Base-by-base conservation (phyloP, 2,888 invertebrate genomes). In the Drosophila ezoana region DNA sequence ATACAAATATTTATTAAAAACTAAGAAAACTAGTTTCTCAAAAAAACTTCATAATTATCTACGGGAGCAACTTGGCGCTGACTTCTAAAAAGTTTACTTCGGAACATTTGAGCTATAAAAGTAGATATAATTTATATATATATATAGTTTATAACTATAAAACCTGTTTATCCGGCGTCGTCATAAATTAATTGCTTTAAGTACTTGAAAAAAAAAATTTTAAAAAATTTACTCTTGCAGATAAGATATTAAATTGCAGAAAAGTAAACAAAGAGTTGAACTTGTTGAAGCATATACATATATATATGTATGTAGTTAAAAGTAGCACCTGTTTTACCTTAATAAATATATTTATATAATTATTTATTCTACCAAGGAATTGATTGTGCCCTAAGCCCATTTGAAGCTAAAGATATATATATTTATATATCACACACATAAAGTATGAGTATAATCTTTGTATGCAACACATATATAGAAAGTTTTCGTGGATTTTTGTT, bases 181-280 rank as follows among this genome's bases (percentile, higher is more conserved):
- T 0, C 28, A 18, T 53, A 38, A 33, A 23, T 37, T 60, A 44
- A 16, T 40, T 45, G 14, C 20, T 8, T n/a, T 14, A 35, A 54
- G 9, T 37, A 20, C 16, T 11, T 13, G 4, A 47, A 6, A 10
- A 43, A 11, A 48, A 3, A 11, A 33, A 33, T n/a, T 2, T 4
- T 1, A 6, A 8, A 43, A 28, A 43, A 9, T 11, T 1, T 10
- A 3, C 43, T 10, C n/a, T 20, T 6, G 6, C 44, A 37, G 60
- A 53, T 53, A 52, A 47, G 35, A 68, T 28, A 51, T 2, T 14
- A 33, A 20, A 20, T 16, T 14, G 13, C 13, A n/a, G 5, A 3
- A 2, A 10, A 28, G 28, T 18, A 41, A 18, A 41, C 41, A 41
- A 41, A 41, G 28, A 28, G 8, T 8, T 28, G 28, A 8, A 8